These are phyloP conservation scores for Acronicta aceris DNA, from an alignment of 2,888 invertebrate genomes.

Conservation along the genomic window DNA sequence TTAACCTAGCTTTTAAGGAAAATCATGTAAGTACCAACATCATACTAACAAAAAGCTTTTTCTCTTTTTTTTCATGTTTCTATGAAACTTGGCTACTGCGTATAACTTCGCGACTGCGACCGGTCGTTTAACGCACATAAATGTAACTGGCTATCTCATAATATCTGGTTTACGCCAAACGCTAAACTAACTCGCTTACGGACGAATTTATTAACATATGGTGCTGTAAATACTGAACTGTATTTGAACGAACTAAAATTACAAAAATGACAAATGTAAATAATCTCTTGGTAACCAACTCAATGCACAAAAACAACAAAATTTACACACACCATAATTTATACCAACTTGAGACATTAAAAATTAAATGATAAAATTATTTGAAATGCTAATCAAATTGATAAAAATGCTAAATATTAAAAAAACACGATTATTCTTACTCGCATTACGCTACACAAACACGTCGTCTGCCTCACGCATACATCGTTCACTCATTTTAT, in stretches of 20 bases:
- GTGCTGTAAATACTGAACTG: conserved; percentile 69
- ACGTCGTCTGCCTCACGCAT: neutral
- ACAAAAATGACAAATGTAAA: conserved; percentile 37
- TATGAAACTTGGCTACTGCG: conserved; percentile 87
- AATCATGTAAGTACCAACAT: conserved; percentile 70
- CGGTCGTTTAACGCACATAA: conserved; percentile 75
- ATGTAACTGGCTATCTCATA: conserved; percentile 80
- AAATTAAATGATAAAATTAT: neutral
- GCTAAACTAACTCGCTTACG: conserved; percentile 86
- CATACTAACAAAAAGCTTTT: conserved; percentile 88
- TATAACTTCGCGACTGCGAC: conserved; percentile 69
- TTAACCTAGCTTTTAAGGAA: conserved; percentile 63
- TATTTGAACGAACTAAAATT: conserved; percentile 37
- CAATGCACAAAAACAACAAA: conserved; percentile 12
- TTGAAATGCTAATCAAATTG: no score
- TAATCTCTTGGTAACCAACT: conserved; percentile 28
- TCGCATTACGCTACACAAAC: neutral
- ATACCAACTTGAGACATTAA: neutral
- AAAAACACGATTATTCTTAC: no score
- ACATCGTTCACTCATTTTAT: conserved; percentile 1
- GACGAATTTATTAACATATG: conserved; percentile 65
- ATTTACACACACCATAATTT: neutral
- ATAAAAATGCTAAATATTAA: no score
- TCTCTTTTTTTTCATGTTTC: conserved; percentile 89
- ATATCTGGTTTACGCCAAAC: conserved; percentile 88